phyloP scores from a whole-genome alignment of 53 echinoderm and acorn worm genomes.

The Astropecten irregularis region DNA sequence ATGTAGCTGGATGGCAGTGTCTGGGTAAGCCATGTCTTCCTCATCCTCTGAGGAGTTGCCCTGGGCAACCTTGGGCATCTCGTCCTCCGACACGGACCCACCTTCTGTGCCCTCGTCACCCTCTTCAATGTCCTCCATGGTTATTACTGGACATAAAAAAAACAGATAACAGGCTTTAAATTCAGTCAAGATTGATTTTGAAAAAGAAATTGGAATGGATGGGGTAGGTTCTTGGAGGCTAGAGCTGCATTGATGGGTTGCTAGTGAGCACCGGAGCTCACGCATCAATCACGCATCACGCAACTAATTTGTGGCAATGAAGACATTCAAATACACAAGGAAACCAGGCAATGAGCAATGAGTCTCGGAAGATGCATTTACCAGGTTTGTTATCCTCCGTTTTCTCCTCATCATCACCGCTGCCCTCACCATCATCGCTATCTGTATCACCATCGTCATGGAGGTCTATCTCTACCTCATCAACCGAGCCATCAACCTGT shows the following conservation, averaged over 20 bases:
- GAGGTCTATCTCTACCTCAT: constrained; percentile 37
- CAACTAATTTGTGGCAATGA: no score
- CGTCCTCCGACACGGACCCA: not conserved
- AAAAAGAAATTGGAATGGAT: no score
- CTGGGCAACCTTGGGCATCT: constrained; percentile 12
- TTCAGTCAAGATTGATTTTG: no score
- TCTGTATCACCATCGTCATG: constrained; percentile 45
- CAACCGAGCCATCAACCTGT: not conserved
- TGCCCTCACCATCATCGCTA: constrained; percentile 10
- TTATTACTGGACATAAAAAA: constrained; percentile 2
- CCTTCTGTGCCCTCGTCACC: constrained; percentile 12
- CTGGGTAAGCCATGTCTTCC: constrained; percentile 76
- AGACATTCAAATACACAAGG: no score
- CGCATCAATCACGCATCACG: no score
- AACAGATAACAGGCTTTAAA: no score
- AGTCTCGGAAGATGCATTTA: no score
- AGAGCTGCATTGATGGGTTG: no score
- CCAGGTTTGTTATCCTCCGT: not conserved
- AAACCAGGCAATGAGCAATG: no score
- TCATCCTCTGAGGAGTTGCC: constrained; percentile 57
- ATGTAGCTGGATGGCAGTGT: constrained; percentile 83
- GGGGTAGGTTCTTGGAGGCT: no score
- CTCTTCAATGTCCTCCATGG: constrained; percentile 58
- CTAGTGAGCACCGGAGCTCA: no score
- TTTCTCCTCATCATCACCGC: not conserved